Evolutionary conservation across 1,140 invertebrate species (phyloP), one percentile per base, ranked within the genome.

Genomic region (Onthophagus taurus): DNA sequence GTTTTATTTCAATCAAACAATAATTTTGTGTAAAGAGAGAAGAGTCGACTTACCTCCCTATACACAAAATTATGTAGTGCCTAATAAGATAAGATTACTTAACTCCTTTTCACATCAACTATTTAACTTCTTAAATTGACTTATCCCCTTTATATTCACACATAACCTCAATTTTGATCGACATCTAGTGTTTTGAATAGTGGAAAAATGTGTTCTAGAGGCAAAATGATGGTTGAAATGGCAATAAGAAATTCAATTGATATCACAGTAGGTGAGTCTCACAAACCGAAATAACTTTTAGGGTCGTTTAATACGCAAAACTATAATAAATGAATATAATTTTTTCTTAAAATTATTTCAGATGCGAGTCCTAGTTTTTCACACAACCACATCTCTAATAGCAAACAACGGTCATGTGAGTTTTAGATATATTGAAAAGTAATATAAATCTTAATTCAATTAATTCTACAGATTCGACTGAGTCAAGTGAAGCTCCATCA

Each of bases 11-110:
- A 33, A 7, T 7, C 14, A 16, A 7, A n/a, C 11, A 16, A 33
- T n/a, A n/a, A 26, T n/a, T 7, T 26, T 33, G 31, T 33, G 31
- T 33, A 9, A 33, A 33, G 14, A 8, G 31, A 33, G 31, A 12
- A 8, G 14, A 18, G 19, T 37, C 16, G 35, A 37, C 9, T 37
- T 37, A 37, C 4, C 35, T 18, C 35, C 9, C 19, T 19, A 17
- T 37, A 20, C 35, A 37, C 35, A 20, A 8, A 18, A 37, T 13
- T 6, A 33, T 7, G 5, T 13, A n/a, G 11, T n/a, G 5, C 13
- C 5, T 13, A 33, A 33, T 16, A n/a, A 11, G 9, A 19, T 37
- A 37, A 34, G 14, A 7, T 34, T 9, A 6, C 6, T 34, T 18
- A 37, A 5, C 16, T 5, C 35, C 14, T 8, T 21, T 17, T 37